Percentiles rank a stretch among this genome's conserved stretches.
These are phyloP conservation scores for Bathybates hornii DNA, from an alignment of 2,113 vertebrate genomes.

Conservation along the genomic window DNA sequence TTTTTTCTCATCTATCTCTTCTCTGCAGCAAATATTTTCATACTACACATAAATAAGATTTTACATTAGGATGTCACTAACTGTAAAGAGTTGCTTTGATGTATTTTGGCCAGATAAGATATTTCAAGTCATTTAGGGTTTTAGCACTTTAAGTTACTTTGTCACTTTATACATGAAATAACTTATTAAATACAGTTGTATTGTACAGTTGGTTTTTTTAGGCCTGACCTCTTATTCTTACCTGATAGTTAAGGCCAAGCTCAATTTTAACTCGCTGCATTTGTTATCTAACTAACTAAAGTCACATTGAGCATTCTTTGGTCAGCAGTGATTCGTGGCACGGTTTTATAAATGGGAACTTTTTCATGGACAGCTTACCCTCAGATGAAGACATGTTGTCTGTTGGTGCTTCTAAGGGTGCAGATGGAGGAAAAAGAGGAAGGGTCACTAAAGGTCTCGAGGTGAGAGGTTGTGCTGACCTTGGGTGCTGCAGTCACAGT, in stretches of 20 bases:
- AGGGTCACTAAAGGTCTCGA: conserved; percentile 6
- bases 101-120: not conserved
- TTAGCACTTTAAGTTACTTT: not conserved
- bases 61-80: accelerated
- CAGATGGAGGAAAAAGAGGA: not conserved
- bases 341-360: not conserved
- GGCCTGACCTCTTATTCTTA: not conserved
- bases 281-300: not conserved
- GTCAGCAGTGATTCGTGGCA: not conserved
- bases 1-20: accelerated
- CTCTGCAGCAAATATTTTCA: not conserved
- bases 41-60: not conserved
- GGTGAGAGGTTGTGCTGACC: conserved; percentile 25
- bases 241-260: not conserved
- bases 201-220: accelerated
- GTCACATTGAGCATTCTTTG: not conserved
- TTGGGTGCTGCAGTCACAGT: conserved; percentile 12
- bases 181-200: not conserved
- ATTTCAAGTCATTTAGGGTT: not conserved
- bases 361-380: not conserved
- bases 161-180: not conserved
- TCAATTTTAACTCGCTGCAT: not conserved
- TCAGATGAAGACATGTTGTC: not conserved
- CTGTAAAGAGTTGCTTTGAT: not conserved
- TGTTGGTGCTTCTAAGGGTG: not conserved